Percentiles rank a stretch among this genome's conserved stretches.
Evolutionary conservation across 2,888 invertebrate genomes (phyloP).

Genomic region (Gari tellinella): DNA sequence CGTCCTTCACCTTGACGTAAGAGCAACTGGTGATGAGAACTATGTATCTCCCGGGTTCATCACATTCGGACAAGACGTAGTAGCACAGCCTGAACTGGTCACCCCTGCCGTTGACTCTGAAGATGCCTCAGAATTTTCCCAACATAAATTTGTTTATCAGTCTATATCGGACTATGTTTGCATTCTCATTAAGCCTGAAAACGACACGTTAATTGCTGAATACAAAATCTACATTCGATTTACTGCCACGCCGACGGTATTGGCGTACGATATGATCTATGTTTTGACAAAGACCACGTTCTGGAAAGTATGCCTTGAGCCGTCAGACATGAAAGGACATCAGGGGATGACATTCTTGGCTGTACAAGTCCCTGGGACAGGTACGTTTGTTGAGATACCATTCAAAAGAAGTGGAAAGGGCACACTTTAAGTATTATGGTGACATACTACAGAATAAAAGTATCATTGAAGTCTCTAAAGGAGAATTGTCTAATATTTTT

Average conservation of each 20-base stretch:
- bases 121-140: constrained; percentile 63
- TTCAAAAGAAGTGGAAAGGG: too few relatives aligned
- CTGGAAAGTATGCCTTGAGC: constrained; percentile 38
- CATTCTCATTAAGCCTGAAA: constrained; percentile 27
- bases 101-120: constrained; percentile 45
- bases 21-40: constrained; percentile 13
- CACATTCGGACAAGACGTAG: constrained; percentile 37
- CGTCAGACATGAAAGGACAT: constrained; percentile 39
- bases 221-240: constrained; percentile 37
- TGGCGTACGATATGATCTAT: constrained; percentile 31
- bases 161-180: constrained; percentile 51
- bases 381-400: too few relatives aligned
- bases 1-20: constrained; percentile 45
- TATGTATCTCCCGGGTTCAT: constrained; percentile 27
- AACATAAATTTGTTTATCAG: constrained; percentile 62
- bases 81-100: constrained; percentile 18
- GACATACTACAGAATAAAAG: too few relatives aligned
- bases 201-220: background rate
- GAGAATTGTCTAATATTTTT: too few relatives aligned
- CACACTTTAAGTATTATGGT: too few relatives aligned
- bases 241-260: constrained; percentile 21
- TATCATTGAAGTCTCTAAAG: too few relatives aligned
- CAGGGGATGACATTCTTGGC: constrained; percentile 38
- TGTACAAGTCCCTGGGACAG: constrained; percentile 19
- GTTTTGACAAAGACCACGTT: constrained; percentile 5